phyloP scores from a whole-genome alignment of 2,797 vertebrate species.

The Rhabdophis nuchalis region DNA sequence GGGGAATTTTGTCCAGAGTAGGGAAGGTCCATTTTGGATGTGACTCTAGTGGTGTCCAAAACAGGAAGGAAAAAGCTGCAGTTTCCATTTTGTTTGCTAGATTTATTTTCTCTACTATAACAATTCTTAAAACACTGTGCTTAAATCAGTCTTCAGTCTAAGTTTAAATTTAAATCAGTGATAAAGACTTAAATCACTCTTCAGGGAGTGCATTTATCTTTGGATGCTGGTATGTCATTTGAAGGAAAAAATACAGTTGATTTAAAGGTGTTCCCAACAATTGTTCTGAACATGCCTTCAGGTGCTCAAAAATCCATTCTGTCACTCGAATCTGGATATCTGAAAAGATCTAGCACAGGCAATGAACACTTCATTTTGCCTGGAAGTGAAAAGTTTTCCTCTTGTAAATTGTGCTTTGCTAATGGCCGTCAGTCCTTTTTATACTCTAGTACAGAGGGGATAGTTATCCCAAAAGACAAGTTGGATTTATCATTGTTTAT shows the following conservation, averaged over 20 bases:
- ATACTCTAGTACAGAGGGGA: conserved; percentile 33
- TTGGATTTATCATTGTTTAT: background rate
- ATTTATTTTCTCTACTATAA: background rate
- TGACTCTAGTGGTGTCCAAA: background rate
- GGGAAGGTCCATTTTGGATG: background rate
- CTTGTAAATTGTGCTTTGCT: conserved; percentile 37
- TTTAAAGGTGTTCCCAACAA: background rate
- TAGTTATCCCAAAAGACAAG: background rate
- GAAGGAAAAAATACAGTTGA: background rate
- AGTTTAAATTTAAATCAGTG: too few species aligned
- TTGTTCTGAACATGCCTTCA: background rate
- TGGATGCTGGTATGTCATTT: background rate
- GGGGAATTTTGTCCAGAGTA: background rate
- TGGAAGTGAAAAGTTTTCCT: conserved; percentile 46
- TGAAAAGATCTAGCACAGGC: background rate
- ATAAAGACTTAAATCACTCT: background rate
- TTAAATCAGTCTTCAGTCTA: too few species aligned
- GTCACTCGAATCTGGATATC: background rate
- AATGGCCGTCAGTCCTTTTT: conserved; percentile 40
- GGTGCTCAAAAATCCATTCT: background rate
- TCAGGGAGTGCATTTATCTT: background rate
- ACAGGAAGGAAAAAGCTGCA: background rate
- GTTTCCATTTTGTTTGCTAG: background rate
- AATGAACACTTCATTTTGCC: background rate
- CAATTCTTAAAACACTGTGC: background rate